Percentiles rank a stretch among this genome's conserved stretches.
phyloP scores from a whole-genome alignment of 1,140 invertebrate species.

The Drosophila dunni region DNA sequence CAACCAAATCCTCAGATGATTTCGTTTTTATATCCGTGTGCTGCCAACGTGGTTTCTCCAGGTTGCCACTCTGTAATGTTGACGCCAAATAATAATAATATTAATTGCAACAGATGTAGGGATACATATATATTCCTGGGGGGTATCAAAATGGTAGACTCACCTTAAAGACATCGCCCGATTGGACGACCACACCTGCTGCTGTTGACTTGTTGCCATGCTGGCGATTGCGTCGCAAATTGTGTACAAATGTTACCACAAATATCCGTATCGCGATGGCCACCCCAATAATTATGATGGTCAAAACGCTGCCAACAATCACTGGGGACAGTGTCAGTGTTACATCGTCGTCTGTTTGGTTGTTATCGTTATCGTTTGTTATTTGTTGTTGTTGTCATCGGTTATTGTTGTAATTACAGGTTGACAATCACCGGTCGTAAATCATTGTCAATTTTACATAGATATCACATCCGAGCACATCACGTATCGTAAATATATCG shows the following conservation, averaged over 20 bases:
- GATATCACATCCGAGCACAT: conserved; percentile 55
- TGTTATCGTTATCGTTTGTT: conserved; percentile 48
- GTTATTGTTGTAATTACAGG: conserved; percentile 65
- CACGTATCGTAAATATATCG: conserved; percentile 28
- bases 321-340: conserved; percentile 79
- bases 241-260: conserved; percentile 79
- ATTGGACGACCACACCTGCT: conserved; percentile 64
- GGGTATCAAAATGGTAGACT: conserved; percentile 3
- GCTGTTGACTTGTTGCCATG: conserved; percentile 76
- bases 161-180: conserved; percentile 81
- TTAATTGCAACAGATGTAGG: not conserved
- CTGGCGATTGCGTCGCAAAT: conserved; percentile 81
- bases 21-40: conserved; percentile 84
- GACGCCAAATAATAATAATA: conserved; percentile 13
- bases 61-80: conserved; percentile 61
- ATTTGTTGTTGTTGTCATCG: conserved; percentile 50
- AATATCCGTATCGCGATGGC: conserved; percentile 83
- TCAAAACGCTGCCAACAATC: conserved; percentile 82
- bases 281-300: conserved; percentile 83
- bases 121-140: no score
- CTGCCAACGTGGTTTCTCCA: conserved; percentile 84
- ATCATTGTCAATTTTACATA: conserved; percentile 74
- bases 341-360: conserved; percentile 75
- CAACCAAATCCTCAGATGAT: conserved; percentile 81
- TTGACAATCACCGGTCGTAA: conserved; percentile 69